Evolutionary conservation across 2,797 vertebrate species (phyloP).

Genomic region (Leptatherina wallacei): DNA sequence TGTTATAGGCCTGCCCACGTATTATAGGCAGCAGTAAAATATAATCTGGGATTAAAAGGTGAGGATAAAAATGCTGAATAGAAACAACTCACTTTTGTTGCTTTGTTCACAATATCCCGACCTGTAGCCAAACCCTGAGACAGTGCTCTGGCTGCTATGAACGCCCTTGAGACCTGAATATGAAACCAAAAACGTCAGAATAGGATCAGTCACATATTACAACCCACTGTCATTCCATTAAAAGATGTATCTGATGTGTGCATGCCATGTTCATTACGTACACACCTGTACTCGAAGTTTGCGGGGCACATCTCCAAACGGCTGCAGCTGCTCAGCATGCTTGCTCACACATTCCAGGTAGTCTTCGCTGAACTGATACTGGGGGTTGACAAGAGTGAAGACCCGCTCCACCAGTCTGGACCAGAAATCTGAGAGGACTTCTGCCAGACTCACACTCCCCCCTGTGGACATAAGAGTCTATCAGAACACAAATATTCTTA

Average conservation of each 20-base stretch:
- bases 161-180: constrained; percentile 85
- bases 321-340: constrained; percentile 87
- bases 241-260: neutral
- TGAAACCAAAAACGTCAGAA: constrained; percentile 5
- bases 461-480: constrained; percentile 64
- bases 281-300: constrained; percentile 88
- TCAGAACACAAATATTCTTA: neutral
- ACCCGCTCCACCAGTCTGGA: constrained; percentile 88
- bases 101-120: constrained; percentile 87
- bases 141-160: constrained; percentile 87
- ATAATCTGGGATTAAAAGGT: constrained; percentile 4
- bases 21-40: constrained; percentile 6
- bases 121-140: constrained; percentile 88
- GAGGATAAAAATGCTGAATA: neutral
- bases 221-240: neutral
- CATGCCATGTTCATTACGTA: neutral
- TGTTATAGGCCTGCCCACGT: neutral
- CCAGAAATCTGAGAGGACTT: constrained; percentile 92
- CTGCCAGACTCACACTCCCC: constrained; percentile 84
- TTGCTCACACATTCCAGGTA: constrained; percentile 92
- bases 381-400: constrained; percentile 90
- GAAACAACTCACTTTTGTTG: constrained; percentile 82
- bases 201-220: neutral
- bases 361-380: constrained; percentile 89
- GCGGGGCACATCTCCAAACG: constrained; percentile 90